Percentiles rank a stretch among this genome's conserved stretches.
phyloP scores from a whole-genome alignment of 2,797 vertebrate species.

The Eidolon dupreanum region DNA sequence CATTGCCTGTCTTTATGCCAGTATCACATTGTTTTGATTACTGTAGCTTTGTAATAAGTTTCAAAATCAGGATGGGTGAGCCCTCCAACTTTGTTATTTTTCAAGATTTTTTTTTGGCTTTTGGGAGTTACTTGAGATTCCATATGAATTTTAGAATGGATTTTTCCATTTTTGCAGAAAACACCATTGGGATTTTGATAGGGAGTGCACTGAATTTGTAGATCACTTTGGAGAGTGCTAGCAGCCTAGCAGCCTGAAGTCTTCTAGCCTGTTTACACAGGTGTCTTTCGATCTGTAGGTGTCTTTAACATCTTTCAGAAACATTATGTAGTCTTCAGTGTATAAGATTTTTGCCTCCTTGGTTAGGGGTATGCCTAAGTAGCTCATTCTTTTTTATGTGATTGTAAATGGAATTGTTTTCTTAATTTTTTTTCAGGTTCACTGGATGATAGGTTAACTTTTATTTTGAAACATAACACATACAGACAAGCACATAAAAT shows the following conservation, averaged over 20 bases:
- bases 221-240: neutral
- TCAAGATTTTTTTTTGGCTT: neutral
- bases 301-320: neutral
- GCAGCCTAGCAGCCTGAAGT: neutral
- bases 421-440: neutral
- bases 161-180: neutral
- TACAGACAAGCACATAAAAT: neutral
- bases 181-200: neutral
- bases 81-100: neutral
- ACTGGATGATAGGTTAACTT: neutral
- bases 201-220: neutral
- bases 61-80: neutral
- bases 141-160: neutral
- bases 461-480: neutral
- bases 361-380: conserved; percentile 8
- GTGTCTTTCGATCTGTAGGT: neutral
- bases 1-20: neutral
- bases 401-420: neutral
- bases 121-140: neutral
- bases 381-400: neutral
- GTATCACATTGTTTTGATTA: neutral
- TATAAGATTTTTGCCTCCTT: neutral
- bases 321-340: neutral
- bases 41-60: neutral
- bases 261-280: neutral